Conservation (phyloP, 2,113 vertebrate species). For the Toxotes chatareus region DNA sequence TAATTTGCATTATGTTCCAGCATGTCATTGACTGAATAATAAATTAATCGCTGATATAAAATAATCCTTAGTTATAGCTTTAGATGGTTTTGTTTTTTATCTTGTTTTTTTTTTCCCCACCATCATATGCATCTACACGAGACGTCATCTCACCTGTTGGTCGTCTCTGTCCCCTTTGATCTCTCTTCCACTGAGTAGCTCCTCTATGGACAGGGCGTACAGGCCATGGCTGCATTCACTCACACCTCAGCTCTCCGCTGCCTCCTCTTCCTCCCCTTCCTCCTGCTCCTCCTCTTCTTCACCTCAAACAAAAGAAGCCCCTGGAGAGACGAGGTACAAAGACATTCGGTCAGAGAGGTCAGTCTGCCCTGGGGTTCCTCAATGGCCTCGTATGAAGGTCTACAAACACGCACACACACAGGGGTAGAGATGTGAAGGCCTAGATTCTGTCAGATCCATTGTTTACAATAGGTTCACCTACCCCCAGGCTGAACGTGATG, state of each 20-base stretch:
- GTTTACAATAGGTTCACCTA: conserved; percentile 83
- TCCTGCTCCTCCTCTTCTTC: conserved; percentile 60
- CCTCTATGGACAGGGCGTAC: conserved; percentile 50
- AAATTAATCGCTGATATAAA: not conserved
- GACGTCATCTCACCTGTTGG: conserved; percentile 62
- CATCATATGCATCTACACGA: not conserved
- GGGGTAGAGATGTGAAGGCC: conserved; percentile 74
- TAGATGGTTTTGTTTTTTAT: too few relatives aligned
- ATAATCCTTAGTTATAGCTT: not conserved
- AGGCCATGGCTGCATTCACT: conserved; percentile 71
- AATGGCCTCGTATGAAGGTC: conserved; percentile 60
- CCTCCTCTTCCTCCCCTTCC: conserved; percentile 16
- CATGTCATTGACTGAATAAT: not conserved
- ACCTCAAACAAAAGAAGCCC: conserved; percentile 68
- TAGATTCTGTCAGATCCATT: conserved; percentile 82
- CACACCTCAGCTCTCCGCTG: conserved; percentile 37
- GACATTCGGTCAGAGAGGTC: conserved; percentile 69
- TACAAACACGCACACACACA: conserved; percentile 29
- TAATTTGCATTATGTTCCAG: not conserved
- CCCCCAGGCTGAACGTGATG: conserved; percentile 84
- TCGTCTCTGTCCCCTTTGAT: conserved; percentile 56
- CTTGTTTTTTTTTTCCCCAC: not conserved
- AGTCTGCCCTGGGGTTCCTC: conserved; percentile 53
- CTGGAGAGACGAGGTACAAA: conserved; percentile 73
- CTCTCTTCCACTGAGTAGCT: conserved; percentile 47